A percentile compares a stretch with the other conserved stretches of the same genome.
These are phyloP conservation scores for Crossocerus cetratus DNA, from an alignment of 2,888 invertebrate species.

Conservation along the genomic window DNA sequence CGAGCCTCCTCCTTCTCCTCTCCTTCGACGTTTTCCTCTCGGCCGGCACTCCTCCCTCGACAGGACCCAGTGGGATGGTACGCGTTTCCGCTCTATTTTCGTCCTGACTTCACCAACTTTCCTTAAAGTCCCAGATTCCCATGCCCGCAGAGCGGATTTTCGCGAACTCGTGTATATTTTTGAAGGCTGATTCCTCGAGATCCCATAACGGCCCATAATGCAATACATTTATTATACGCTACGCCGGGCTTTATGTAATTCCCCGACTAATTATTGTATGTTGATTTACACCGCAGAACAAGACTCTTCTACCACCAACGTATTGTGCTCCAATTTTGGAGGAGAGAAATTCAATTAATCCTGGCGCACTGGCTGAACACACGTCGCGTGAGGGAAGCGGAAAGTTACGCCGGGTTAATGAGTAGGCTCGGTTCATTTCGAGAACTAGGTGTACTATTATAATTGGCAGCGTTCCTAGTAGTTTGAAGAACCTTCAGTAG, in stretches of 20 bases:
- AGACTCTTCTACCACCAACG: constrained; percentile 2
- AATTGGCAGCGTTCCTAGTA: neutral
- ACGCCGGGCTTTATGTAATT: neutral
- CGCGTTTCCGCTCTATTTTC: constrained; percentile 45
- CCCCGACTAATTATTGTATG: neutral
- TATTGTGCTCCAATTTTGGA: constrained; percentile 7
- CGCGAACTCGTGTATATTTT: no score
- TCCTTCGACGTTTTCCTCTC: constrained; percentile 43
- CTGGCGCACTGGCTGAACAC: neutral
- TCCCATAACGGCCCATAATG: no score
- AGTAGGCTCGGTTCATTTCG: neutral
- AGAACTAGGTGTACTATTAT: neutral
- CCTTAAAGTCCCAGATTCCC: neutral
- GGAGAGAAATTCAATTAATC: constrained; percentile 13
- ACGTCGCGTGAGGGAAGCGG: neutral
- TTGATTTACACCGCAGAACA: neutral
- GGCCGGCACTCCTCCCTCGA: constrained; percentile 15
- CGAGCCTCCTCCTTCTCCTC: constrained; percentile 52
- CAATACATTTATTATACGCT: no score
- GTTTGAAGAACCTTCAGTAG: no score
- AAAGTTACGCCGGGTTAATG: neutral
- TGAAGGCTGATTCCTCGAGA: no score
- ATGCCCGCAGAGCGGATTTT: no score
- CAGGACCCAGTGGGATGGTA: constrained; percentile 3
- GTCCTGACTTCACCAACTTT: constrained; percentile 36